Evolutionary conservation across 1,140 invertebrate genomes (phyloP).

Genomic region (Meloidogyne chitwoodi): DNA sequence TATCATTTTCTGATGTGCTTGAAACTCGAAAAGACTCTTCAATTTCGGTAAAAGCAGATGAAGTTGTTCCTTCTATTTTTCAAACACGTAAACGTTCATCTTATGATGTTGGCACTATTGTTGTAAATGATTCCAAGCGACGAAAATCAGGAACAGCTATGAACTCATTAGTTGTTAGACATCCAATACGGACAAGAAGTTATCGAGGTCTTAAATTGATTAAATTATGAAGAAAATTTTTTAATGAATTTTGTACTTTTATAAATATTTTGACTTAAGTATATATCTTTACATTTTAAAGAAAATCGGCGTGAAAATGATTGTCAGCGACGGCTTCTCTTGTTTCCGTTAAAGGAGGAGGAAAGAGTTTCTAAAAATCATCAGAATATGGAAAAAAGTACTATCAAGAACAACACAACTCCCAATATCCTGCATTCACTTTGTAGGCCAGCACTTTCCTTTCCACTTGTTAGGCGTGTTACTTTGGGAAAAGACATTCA

Average conservation of each 20-base stretch:
- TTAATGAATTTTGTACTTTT: too few species aligned
- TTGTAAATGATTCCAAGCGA: background rate
- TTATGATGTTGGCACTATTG: slow-evolving; percentile 15
- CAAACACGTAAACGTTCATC: slow-evolving; percentile 14
- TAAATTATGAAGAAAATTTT: too few species aligned
- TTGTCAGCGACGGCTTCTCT: background rate
- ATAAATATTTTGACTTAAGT: too few species aligned
- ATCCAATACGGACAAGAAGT: background rate
- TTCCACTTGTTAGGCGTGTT: slow-evolving; percentile 9
- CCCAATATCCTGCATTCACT: background rate
- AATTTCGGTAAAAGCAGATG: slow-evolving; percentile 5
- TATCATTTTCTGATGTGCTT: background rate
- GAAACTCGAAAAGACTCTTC: background rate
- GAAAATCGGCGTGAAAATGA: background rate
- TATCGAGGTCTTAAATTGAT: background rate
- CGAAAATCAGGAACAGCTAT: background rate
- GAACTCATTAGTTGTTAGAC: background rate
- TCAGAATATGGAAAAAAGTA: background rate
- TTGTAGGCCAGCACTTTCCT: slow-evolving; percentile 1
- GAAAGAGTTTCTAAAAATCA: background rate
- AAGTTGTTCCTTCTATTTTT: slow-evolving; percentile 13
- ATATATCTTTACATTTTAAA: background rate
- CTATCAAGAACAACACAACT: background rate
- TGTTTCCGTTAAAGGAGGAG: background rate
- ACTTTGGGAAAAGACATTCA: slow-evolving; percentile 5